Evolutionary conservation across 1,140 invertebrate species (phyloP).

Genomic region (Apis florea): DNA sequence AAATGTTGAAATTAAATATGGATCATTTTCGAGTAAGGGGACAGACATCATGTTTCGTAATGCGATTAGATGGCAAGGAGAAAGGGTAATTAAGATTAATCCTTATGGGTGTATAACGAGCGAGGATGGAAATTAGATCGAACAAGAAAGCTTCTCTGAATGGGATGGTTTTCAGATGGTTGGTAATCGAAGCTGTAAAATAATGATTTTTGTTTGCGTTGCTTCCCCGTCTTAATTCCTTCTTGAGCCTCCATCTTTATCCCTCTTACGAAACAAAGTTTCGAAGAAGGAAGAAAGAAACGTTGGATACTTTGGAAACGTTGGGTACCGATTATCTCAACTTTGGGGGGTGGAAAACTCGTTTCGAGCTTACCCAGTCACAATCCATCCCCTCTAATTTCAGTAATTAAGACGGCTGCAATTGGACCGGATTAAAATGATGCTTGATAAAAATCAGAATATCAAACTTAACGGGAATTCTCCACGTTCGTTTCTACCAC

Average conservation of each 20-base stretch:
- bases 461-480: not conserved
- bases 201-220: constrained; percentile 20
- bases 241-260: constrained; percentile 10
- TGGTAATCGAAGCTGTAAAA: not conserved
- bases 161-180: not conserved
- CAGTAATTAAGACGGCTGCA: constrained; percentile 12
- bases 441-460: not conserved
- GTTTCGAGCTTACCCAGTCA: not conserved
- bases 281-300: constrained; percentile 11
- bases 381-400: not conserved
- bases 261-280: constrained; percentile 35
- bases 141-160: not conserved
- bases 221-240: constrained; percentile 20
- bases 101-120: not conserved
- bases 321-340: constrained; percentile 25
- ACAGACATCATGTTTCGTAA: not conserved
- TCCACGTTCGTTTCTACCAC: not conserved
- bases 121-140: not conserved
- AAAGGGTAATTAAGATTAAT: not conserved
- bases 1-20: not conserved
- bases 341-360: not conserved
- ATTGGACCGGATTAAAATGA: not conserved
- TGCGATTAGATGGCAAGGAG: not conserved
- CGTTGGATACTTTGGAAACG: constrained; percentile 16
- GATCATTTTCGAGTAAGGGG: not conserved